Conservation (phyloP, 2,888 invertebrate species). For the Rosalia funebris region DNA sequence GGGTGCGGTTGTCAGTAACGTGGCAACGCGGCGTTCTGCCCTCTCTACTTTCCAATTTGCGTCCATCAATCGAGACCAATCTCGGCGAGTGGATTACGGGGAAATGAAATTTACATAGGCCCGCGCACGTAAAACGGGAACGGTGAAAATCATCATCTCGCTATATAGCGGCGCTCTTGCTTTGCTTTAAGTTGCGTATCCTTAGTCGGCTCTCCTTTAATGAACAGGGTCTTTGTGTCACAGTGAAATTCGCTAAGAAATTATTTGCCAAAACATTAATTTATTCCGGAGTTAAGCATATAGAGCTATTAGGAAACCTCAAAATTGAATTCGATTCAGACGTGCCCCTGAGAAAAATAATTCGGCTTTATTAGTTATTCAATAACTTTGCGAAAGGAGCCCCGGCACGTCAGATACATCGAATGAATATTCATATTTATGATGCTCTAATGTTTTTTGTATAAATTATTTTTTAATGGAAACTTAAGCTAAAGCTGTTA, state of each 20-base stretch:
- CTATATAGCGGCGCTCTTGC: conserved; percentile 22
- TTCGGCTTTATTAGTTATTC: not conserved
- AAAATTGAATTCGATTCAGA: not conserved
- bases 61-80: conserved; percentile 78
- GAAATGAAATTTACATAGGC: conserved; percentile 78
- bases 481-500: not conserved
- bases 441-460: not conserved
- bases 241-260: conserved; percentile 26
- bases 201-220: conserved; percentile 30
- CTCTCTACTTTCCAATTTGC: conserved; percentile 72
- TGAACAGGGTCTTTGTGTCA: conserved; percentile 31
- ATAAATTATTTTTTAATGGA: conserved; percentile 3
- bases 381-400: not conserved
- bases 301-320: conserved; percentile 18
- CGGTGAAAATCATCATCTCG: conserved; percentile 38
- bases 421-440: conserved; percentile 2
- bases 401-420: not conserved
- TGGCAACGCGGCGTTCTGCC: conserved; percentile 54
- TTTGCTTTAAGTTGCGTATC: conserved; percentile 24
- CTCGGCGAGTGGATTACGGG: conserved; percentile 76
- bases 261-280: conserved; percentile 26
- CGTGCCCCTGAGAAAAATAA: not conserved
- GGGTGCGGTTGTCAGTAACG: conserved; percentile 41
- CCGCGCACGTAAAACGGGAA: conserved; percentile 50
- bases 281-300: conserved; percentile 16